phyloP scores from a whole-genome alignment of 1,140 invertebrate genomes.

The Leptinotarsa texana region DNA sequence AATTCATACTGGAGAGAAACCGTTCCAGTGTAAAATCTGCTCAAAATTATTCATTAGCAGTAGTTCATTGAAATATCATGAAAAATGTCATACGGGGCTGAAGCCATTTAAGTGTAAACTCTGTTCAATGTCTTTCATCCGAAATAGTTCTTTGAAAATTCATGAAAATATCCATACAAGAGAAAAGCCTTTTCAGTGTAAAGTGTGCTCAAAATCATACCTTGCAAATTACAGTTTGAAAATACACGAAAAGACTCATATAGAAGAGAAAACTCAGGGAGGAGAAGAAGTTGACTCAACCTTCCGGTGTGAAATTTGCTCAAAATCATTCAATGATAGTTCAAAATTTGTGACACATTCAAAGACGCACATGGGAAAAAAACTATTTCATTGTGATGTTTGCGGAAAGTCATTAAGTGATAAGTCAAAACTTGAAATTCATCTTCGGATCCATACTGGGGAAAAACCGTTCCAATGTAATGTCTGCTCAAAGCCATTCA shows the following conservation, averaged over 20 bases:
- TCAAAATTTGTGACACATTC: constrained; percentile 75
- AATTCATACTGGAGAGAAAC: no score
- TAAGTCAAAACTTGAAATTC: constrained; percentile 54
- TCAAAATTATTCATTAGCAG: no score
- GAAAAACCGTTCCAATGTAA: constrained; percentile 64
- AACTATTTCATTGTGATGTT: constrained; percentile 74
- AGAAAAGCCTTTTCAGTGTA: not conserved
- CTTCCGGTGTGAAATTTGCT: constrained; percentile 38
- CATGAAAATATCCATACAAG: no score
- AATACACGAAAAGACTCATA: not conserved
- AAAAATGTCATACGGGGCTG: no score
- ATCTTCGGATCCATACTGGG: constrained; percentile 71
- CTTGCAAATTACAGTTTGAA: not conserved
- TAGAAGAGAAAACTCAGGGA: constrained; percentile 49
- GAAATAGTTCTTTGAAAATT: no score
- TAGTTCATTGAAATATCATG: no score
- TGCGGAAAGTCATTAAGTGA: constrained; percentile 74
- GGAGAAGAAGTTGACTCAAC: no score
- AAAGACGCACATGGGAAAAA: constrained; percentile 70
- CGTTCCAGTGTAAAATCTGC: no score
- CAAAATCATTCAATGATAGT: constrained; percentile 63
- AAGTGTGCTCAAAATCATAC: constrained; percentile 2
- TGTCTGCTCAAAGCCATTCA: not conserved
- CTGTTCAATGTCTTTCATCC: no score
- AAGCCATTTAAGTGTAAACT: no score